Conservation (phyloP, 2,888 invertebrate species). For the Clepsis dumicolana region DNA sequence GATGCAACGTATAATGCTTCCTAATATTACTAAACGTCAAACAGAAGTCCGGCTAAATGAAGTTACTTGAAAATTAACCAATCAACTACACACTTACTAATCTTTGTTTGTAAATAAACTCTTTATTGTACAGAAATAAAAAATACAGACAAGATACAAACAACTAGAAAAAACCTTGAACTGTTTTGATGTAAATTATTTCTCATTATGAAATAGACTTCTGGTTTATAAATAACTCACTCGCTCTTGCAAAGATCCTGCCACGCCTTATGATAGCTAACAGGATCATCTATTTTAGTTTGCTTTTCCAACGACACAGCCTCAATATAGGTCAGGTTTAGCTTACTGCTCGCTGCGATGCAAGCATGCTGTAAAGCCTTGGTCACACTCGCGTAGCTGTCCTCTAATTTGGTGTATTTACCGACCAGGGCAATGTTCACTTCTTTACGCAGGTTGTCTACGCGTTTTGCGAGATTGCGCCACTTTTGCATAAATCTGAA, state of each 20-base stretch:
- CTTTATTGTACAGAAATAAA: too few relatives aligned
- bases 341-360: constrained; percentile 92
- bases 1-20: too few relatives aligned
- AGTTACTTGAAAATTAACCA: too few relatives aligned
- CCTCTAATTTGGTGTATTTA: constrained; percentile 98
- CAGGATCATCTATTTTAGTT: constrained; percentile 91
- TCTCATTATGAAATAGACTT: too few relatives aligned
- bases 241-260: constrained; percentile 94
- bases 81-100: too few relatives aligned
- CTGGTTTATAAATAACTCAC: constrained; percentile 78
- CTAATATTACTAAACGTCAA: too few relatives aligned
- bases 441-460: constrained; percentile 93
- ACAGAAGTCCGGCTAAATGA: too few relatives aligned
- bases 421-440: constrained; percentile 97
- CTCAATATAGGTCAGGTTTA: constrained; percentile 96
- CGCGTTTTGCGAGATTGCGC: constrained; percentile 94
- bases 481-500: constrained; percentile 94
- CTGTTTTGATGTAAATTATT: too few relatives aligned
- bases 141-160: too few relatives aligned
- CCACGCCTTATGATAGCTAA: constrained; percentile 97
- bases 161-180: too few relatives aligned
- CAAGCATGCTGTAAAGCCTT: constrained; percentile 98
- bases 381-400: constrained; percentile 98
- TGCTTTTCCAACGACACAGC: constrained; percentile 94
- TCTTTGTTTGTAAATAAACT: too few relatives aligned